A percentile compares a stretch with the other conserved stretches of the same genome.
These are phyloP conservation scores for Acipenser ruthenus DNA, from an alignment of 2,797 vertebrate species.

Conservation along the genomic window DNA sequence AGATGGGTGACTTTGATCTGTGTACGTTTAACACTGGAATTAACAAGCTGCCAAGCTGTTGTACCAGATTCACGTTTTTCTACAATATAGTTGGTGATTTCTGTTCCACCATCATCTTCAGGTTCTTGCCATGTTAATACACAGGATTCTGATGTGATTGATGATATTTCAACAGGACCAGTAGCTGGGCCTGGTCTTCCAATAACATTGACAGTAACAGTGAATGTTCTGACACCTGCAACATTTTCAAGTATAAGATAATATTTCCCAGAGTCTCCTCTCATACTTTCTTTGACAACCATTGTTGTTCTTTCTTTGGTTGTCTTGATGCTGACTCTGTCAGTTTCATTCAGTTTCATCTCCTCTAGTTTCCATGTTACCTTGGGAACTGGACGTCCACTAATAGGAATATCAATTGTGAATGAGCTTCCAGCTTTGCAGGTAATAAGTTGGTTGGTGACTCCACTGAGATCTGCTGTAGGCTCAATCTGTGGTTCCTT, in stretches of 20 bases:
- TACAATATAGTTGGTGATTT: slow-evolving; percentile 96
- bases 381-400: slow-evolving; percentile 86
- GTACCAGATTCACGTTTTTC: slow-evolving; percentile 96
- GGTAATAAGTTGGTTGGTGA: slow-evolving; percentile 84
- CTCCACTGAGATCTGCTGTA: slow-evolving; percentile 90
- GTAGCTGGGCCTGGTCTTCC: slow-evolving; percentile 83
- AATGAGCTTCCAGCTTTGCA: slow-evolving; percentile 81
- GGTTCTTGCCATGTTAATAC: slow-evolving; percentile 78
- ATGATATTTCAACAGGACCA: slow-evolving; percentile 81
- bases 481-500: slow-evolving; percentile 97
- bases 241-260: slow-evolving; percentile 89
- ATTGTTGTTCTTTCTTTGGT: slow-evolving; percentile 81
- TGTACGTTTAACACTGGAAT: slow-evolving; percentile 92
- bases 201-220: slow-evolving; percentile 84
- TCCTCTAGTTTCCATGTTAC: slow-evolving; percentile 92
- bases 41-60: slow-evolving; percentile 92
- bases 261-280: slow-evolving; percentile 94
- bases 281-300: slow-evolving; percentile 88
- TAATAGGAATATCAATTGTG: slow-evolving; percentile 90
- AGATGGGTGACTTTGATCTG: slow-evolving; percentile 84
- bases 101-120: slow-evolving; percentile 89
- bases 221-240: slow-evolving; percentile 82
- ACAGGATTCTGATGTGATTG: slow-evolving; percentile 86
- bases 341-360: slow-evolving; percentile 90
- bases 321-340: slow-evolving; percentile 78